phyloP scores from a whole-genome alignment of 2,888 invertebrate genomes.

The Drosophila demipolita region DNA sequence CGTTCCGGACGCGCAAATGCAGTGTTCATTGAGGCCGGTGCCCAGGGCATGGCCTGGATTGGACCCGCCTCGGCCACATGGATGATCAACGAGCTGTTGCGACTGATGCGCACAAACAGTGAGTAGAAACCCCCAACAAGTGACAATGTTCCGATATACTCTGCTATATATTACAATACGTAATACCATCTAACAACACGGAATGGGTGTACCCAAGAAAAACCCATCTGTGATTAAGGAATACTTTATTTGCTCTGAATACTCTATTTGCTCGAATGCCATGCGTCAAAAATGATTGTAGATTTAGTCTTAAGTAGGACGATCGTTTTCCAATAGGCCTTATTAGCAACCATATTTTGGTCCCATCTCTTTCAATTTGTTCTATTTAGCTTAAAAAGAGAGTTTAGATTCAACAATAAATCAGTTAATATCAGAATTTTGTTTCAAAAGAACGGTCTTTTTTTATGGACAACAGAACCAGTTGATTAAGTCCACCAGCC shows the following conservation, averaged over 20 bases:
- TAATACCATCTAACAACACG: too few relatives aligned
- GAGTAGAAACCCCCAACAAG: constrained; percentile 50
- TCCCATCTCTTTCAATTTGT: neutral
- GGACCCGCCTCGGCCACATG: constrained; percentile 91
- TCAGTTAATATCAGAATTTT: neutral
- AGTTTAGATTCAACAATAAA: neutral
- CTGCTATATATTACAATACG: neutral
- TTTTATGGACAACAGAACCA: constrained; percentile 1
- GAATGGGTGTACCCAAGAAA: neutral
- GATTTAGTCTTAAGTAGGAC: too few relatives aligned
- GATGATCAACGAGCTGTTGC: constrained; percentile 89
- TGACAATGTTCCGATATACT: neutral
- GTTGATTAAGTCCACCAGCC: constrained; percentile 49
- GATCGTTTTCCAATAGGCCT: too few relatives aligned
- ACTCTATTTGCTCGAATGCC: too few relatives aligned
- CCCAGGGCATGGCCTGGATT: constrained; percentile 92
- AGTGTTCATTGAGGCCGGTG: constrained; percentile 93
- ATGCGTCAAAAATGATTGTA: too few relatives aligned
- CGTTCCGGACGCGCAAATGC: constrained; percentile 89
- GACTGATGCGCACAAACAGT: constrained; percentile 87
- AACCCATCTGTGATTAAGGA: neutral
- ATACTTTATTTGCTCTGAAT: neutral
- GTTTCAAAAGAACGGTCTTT: neutral
- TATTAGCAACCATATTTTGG: too few relatives aligned
- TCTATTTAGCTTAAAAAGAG: neutral